A percentile compares a stretch with the other conserved stretches of the same genome.
Conservation (phyloP, 2,888 invertebrate species). For the Agonum fuliginosum region DNA sequence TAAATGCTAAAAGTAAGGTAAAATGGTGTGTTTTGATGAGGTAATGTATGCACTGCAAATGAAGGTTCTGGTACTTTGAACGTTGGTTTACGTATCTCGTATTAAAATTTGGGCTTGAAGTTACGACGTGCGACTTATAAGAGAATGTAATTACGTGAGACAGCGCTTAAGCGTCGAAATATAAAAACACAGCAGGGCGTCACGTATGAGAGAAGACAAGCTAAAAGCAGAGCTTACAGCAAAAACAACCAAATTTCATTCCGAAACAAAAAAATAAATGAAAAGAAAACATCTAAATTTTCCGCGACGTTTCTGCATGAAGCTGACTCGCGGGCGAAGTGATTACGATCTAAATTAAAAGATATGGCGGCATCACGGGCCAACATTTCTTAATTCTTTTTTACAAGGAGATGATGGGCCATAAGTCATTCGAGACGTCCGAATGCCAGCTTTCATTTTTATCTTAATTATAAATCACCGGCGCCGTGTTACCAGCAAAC, state of each 20-base stretch:
- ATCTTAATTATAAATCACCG: conserved; percentile 47
- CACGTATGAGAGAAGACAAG: conserved; percentile 31
- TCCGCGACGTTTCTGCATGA: conserved; percentile 31
- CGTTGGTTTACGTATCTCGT: not conserved
- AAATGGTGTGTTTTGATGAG: too few relatives aligned
- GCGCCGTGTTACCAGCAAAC: conserved; percentile 16
- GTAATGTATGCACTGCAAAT: not conserved
- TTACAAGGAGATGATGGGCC: conserved; percentile 46
- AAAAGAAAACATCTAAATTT: conserved; percentile 50
- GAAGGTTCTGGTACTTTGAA: too few relatives aligned
- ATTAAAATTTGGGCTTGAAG: conserved; percentile 10
- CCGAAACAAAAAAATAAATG: conserved; percentile 38
- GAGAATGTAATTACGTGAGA: conserved; percentile 36
- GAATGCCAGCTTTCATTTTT: conserved; percentile 43
- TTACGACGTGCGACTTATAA: conserved; percentile 8
- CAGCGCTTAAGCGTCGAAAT: conserved; percentile 12
- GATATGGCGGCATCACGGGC: conserved; percentile 53
- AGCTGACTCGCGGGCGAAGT: conserved; percentile 23
- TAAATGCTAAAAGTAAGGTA: too few relatives aligned
- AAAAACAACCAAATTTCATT: conserved; percentile 39
- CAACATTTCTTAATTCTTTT: conserved; percentile 56
- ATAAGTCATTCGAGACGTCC: conserved; percentile 48
- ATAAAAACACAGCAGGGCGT: conserved; percentile 32
- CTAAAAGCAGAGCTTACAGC: conserved; percentile 36
- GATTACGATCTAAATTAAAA: conserved; percentile 59